phyloP scores from a whole-genome alignment of 2,113 vertebrate genomes.

The Falco punctatus region DNA sequence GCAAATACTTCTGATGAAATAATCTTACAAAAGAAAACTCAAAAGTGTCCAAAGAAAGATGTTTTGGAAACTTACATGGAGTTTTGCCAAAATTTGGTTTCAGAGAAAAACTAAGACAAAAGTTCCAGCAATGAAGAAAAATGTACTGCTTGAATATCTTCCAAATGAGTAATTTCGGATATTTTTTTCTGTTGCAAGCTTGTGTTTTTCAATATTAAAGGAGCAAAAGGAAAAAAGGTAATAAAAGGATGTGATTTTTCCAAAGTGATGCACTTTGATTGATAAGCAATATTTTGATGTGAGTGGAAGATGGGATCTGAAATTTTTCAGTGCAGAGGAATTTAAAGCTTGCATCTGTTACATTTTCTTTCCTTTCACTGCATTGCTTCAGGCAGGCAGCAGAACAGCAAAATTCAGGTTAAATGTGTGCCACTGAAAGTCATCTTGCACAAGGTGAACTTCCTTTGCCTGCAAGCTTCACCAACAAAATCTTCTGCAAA shows the following conservation, averaged over 20 bases:
- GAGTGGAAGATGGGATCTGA: neutral
- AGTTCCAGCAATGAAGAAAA: conserved; percentile 45
- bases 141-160: conserved; percentile 32
- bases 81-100: conserved; percentile 44
- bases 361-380: neutral
- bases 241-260: neutral
- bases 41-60: neutral
- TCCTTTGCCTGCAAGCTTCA: neutral
- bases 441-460: neutral
- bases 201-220: neutral
- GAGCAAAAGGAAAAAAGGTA: neutral
- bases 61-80: neutral
- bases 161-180: neutral
- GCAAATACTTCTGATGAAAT: neutral
- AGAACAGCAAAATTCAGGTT: neutral
- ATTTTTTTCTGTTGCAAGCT: neutral
- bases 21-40: conserved; percentile 11
- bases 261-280: neutral
- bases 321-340: neutral
- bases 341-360: neutral
- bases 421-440: neutral
- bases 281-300: neutral
- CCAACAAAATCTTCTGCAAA: neutral
- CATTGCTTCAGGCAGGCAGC: neutral
- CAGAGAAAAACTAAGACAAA: conserved; percentile 20